These are phyloP conservation scores for Eupeodes corollae DNA, from an alignment of 1,140 invertebrate genomes.

Conservation along the genomic window DNA sequence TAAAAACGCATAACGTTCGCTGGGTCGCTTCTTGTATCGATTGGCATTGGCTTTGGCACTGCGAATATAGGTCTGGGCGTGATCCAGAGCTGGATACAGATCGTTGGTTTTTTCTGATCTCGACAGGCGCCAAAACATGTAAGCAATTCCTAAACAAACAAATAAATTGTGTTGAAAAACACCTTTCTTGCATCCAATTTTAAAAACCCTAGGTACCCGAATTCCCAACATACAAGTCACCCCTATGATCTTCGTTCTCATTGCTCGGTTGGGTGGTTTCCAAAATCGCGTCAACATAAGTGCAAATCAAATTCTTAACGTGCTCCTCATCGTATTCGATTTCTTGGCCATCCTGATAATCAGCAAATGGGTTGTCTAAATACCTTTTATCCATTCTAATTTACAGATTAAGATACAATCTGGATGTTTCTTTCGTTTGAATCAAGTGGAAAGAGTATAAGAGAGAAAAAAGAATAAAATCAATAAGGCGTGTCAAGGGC, in stretches of 20 bases:
- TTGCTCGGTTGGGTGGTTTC: constrained; percentile 25
- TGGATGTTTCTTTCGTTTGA: no score
- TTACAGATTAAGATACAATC: no score
- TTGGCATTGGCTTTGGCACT: constrained; percentile 35
- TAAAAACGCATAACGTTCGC: constrained; percentile 42
- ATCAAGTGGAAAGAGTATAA: no score
- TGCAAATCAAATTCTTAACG: constrained; percentile 32
- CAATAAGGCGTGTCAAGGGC: no score
- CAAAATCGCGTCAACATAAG: constrained; percentile 32
- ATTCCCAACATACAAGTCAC: constrained; percentile 44
- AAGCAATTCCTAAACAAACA: constrained; percentile 40
- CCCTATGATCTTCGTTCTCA: constrained; percentile 33
- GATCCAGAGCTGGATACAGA: constrained; percentile 29
- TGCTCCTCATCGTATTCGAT: constrained; percentile 29
- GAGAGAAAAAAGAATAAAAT: no score
- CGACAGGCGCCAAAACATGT: constrained; percentile 43
- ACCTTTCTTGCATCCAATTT: no score
- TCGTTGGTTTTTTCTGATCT: constrained; percentile 33
- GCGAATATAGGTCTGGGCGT: constrained; percentile 38
- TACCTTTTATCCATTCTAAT: constrained; percentile 27
- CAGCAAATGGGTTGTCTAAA: constrained; percentile 28
- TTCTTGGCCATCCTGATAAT: constrained; percentile 22
- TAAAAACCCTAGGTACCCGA: constrained; percentile 23
- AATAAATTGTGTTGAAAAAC: no score
- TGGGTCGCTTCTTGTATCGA: constrained; percentile 26